These are phyloP conservation scores for Achroia grisella DNA, from an alignment of 1,140 invertebrate species.

Conservation along the genomic window DNA sequence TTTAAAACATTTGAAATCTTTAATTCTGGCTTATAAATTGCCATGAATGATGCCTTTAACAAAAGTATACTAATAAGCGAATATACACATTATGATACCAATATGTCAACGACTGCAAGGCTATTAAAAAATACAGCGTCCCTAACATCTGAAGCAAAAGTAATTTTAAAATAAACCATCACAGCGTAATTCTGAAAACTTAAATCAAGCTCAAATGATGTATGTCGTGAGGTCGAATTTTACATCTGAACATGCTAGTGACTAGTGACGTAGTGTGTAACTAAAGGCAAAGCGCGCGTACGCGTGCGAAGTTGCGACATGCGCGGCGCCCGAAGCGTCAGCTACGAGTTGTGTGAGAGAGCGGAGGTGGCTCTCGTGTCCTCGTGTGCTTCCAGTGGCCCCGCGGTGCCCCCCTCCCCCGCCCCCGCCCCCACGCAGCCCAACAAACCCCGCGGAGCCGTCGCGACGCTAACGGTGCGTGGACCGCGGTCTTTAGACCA, in stretches of 20 bases:
- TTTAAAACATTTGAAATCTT: too few species aligned
- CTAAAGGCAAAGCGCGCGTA: conserved; percentile 26
- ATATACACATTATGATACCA: conserved; percentile 20
- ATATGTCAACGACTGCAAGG: conserved; percentile 22
- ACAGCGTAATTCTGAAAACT: conserved; percentile 30
- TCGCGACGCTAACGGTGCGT: neutral
- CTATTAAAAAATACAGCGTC: conserved; percentile 35
- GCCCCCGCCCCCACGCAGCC: neutral
- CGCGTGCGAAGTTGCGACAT: conserved; percentile 11
- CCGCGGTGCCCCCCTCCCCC: conserved; percentile 27
- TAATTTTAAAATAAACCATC: conserved; percentile 40
- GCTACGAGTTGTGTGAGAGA: conserved; percentile 9
- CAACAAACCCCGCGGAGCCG: too few species aligned
- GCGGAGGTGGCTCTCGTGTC: conserved; percentile 41
- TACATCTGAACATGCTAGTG: conserved; percentile 21
- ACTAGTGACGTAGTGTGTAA: conserved; percentile 20
- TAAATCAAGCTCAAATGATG: conserved; percentile 39
- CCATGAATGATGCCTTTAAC: conserved; percentile 1
- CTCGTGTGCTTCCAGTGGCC: conserved; percentile 63
- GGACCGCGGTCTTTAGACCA: neutral
- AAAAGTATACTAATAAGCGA: conserved; percentile 20
- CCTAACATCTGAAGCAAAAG: conserved; percentile 33
- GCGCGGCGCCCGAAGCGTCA: conserved; percentile 25
- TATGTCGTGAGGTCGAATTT: conserved; percentile 27
- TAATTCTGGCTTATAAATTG: conserved; percentile 5